These are phyloP conservation scores for Hiodon alosoides DNA, from an alignment of 2,113 vertebrate species.

Conservation along the genomic window DNA sequence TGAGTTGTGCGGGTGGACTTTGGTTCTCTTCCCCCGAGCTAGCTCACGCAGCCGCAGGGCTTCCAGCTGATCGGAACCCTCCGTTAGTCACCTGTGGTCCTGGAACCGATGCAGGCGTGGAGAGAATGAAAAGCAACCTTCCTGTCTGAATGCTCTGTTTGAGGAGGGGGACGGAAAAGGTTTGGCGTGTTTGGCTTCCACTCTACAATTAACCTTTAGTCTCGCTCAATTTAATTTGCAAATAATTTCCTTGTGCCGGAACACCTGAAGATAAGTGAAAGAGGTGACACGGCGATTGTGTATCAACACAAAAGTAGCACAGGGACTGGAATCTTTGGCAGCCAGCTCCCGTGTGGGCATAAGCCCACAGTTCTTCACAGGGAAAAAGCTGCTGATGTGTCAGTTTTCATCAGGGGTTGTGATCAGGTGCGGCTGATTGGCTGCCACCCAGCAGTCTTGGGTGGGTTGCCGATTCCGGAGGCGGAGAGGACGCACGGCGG, in stretches of 20 bases:
- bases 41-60: too few relatives aligned
- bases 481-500: conserved; percentile 19
- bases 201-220: conserved; percentile 46
- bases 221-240: conserved; percentile 42
- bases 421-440: conserved; percentile 15
- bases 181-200: conserved; percentile 31
- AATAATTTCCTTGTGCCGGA: conserved; percentile 33
- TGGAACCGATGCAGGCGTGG: neutral
- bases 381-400: conserved; percentile 1
- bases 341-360: neutral
- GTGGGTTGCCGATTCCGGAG: conserved; percentile 11
- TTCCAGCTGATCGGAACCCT: too few relatives aligned
- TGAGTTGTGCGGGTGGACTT: too few relatives aligned
- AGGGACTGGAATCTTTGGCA: conserved; percentile 20
- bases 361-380: neutral
- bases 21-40: too few relatives aligned
- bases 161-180: conserved; percentile 28
- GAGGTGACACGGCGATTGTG: conserved; percentile 32
- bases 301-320: conserved; percentile 31
- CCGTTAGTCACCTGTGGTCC: too few relatives aligned
- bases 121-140: conserved; percentile 28
- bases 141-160: conserved; percentile 25
- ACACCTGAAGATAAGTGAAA: conserved; percentile 36
- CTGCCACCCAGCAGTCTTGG: conserved; percentile 18
- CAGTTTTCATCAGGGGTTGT: conserved; percentile 23